phyloP scores from a whole-genome alignment of 2,797 vertebrate genomes.

The Tokudaia muenninki region DNA sequence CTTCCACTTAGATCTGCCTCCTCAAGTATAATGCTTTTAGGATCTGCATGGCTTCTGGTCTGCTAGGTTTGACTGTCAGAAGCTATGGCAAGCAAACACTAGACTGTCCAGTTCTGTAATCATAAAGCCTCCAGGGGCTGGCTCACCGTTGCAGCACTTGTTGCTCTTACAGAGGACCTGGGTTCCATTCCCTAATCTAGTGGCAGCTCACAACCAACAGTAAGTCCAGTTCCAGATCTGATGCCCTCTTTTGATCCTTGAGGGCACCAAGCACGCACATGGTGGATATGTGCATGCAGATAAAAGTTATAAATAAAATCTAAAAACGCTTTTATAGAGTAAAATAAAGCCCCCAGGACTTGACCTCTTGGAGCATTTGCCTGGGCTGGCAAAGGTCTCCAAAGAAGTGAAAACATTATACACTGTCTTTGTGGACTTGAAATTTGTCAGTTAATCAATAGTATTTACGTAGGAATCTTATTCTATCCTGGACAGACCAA shows the following conservation, averaged over 20 bases:
- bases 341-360: neutral
- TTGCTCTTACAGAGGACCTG: neutral
- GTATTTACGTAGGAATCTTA: conserved; percentile 33
- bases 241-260: neutral
- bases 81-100: neutral
- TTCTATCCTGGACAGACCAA: conserved; percentile 11
- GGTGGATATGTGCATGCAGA: neutral
- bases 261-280: neutral
- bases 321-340: neutral
- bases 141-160: neutral
- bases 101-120: conserved; percentile 14
- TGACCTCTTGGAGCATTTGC: neutral
- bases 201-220: neutral
- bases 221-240: neutral
- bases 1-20: neutral
- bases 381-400: neutral
- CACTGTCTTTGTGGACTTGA: conserved; percentile 22
- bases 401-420: neutral
- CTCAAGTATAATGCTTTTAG: neutral
- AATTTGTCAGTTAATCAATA: conserved; percentile 16
- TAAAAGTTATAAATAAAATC: neutral
- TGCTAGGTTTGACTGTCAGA: conserved; percentile 50
- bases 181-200: neutral
- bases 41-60: conserved; percentile 2
- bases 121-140: neutral